Percentiles rank a stretch among this genome's conserved stretches.
Conservation (phyloP, 2,113 vertebrate species). For the Python bivittatus region DNA sequence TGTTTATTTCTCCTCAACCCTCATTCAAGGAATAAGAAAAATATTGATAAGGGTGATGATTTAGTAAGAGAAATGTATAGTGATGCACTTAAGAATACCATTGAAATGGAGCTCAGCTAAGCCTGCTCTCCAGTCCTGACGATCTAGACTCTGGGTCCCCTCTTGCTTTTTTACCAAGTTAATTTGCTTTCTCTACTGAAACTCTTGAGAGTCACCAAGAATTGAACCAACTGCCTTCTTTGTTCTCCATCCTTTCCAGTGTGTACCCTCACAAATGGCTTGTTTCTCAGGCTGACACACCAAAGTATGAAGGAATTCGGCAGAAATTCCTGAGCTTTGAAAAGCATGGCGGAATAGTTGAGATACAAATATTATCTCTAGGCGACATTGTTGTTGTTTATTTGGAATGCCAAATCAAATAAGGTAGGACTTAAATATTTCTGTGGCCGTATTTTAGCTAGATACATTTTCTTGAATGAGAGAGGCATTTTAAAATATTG, state of each 20-base stretch:
- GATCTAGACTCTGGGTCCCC: no score
- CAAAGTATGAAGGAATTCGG: not conserved
- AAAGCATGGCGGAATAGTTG: not conserved
- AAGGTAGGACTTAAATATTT: not conserved
- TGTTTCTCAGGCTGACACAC: not conserved
- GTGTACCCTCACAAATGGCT: not conserved
- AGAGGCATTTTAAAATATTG: not conserved
- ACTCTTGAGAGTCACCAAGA: not conserved
- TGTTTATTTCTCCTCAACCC: not conserved
- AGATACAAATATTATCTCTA: not conserved
- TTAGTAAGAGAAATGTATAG: not conserved
- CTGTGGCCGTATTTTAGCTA: not conserved
- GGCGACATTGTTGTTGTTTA: not conserved
- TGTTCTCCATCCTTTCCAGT: not conserved
- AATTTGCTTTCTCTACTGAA: not conserved
- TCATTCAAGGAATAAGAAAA: not conserved
- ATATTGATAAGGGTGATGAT: not conserved
- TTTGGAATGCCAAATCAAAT: not conserved
- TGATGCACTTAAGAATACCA: not conserved
- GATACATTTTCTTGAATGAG: not conserved
- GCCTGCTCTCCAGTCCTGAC: not conserved
- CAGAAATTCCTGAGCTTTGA: not conserved
- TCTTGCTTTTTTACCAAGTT: not conserved
- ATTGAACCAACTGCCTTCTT: not conserved
- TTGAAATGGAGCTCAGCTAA: not conserved